Evolutionary conservation across 2,888 invertebrate genomes (phyloP), one percentile per base, ranked within the genome.

Genomic region (Harpagoxenus sublaevis): DNA sequence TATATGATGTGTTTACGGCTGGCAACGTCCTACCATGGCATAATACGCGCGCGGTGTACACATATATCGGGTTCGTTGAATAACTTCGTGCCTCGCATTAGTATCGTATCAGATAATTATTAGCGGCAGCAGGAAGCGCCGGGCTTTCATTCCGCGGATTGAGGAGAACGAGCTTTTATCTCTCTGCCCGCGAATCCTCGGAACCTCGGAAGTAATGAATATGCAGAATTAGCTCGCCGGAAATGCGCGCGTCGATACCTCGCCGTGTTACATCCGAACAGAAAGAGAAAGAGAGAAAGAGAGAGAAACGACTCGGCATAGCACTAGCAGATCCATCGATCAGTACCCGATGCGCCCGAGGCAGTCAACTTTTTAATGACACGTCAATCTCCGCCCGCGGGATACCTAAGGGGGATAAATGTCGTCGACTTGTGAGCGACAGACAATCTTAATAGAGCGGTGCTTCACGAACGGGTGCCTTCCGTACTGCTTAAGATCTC

Each of bases 351-450:
- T 23, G 68, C 28, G 12, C 45, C 12, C 31, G 51, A 28, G 18
- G 18, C 45, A 77, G 31, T 78, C 42, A 60, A 55, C 31, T 83
- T 81, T 81, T 81, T 71, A 81, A 73, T 42, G 71, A 71, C 79
- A 39, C 12, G 79, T 71, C 79, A 81, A 81, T 81, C 79, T 18
- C 9, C 60, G 48, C 35, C 8, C 48, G 60, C 42, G 53, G 48
- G 60, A 39, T 28, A 23, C 23, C 23, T 23, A 51, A 48, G 15
- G 31, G 10, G 28, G 31, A 42, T 63, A 39, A 45, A 53, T 35
- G 51, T 51, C 48, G 39, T 51, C 55, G 28, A 28, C 15, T 78
- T 39, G 60, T 39, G 60, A 48, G 48, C 23, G 60, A 71, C 71
- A 71, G 57, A 78, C 45, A 45, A n/a, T 71, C 60, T 51, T 71